Evolutionary conservation across 2,888 invertebrate genomes (phyloP).

Genomic region (Hirtodrosophila histrioides): DNA sequence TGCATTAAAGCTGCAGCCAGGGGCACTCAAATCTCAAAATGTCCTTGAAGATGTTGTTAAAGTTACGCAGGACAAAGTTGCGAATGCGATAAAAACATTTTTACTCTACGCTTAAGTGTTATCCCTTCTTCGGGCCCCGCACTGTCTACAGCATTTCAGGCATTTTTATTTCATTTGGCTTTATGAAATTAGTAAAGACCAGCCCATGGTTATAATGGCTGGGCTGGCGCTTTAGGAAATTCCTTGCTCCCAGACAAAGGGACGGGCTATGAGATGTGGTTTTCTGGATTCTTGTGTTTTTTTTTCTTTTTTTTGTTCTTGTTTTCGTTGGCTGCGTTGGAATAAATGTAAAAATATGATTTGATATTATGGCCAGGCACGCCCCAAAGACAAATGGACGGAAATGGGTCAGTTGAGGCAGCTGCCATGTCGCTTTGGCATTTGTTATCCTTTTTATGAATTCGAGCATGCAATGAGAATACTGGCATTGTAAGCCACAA

Average conservation of each 20-base stretch:
- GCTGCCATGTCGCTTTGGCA: constrained; percentile 67
- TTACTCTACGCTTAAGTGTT: constrained; percentile 25
- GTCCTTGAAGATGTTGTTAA: constrained; percentile 26
- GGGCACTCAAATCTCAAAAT: neutral
- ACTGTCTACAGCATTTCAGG: constrained; percentile 28
- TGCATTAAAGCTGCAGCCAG: constrained; percentile 43
- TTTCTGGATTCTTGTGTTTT: too few relatives aligned
- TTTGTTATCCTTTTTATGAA: constrained; percentile 73
- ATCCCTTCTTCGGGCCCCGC: constrained; percentile 32
- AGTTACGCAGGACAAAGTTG: constrained; percentile 28
- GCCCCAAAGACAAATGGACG: constrained; percentile 60
- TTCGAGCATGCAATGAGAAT: constrained; percentile 58
- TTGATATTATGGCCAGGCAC: constrained; percentile 70
- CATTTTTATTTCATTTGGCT: constrained; percentile 71
- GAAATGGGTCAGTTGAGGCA: constrained; percentile 48
- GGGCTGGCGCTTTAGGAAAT: constrained; percentile 28
- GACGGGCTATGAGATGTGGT: constrained; percentile 6
- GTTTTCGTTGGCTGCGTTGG: constrained; percentile 19
- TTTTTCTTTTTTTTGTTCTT: constrained; percentile 8
- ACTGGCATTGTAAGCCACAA: constrained; percentile 42
- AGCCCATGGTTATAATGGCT: constrained; percentile 37
- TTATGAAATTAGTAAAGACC: constrained; percentile 70
- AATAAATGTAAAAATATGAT: constrained; percentile 73
- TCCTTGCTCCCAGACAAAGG: constrained; percentile 8
- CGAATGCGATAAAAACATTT: constrained; percentile 61